Percentiles rank a stretch among this genome's conserved stretches.
Evolutionary conservation across 2,888 invertebrate species (phyloP).

Genomic region (Leptura quadrifasciata): DNA sequence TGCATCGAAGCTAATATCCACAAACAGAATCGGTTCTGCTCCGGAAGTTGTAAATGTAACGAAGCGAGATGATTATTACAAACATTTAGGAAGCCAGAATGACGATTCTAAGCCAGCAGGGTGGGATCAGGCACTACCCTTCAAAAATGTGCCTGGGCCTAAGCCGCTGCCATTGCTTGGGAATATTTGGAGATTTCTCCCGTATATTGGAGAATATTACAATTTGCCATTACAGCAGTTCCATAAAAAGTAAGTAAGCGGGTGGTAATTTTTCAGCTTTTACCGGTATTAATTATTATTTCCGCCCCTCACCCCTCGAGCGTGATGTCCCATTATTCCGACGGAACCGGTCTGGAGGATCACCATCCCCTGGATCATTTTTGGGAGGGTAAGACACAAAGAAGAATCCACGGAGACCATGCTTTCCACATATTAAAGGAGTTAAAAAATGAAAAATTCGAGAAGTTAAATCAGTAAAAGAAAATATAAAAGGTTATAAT

Average conservation of each 20-base stretch:
- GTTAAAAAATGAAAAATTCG: too few relatives aligned
- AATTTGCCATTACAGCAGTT: conserved; percentile 53
- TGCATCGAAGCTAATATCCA: conserved; percentile 2
- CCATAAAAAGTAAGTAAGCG: conserved; percentile 55
- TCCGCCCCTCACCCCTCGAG: too few relatives aligned
- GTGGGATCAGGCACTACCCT: conserved; percentile 64
- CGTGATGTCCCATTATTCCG: too few relatives aligned
- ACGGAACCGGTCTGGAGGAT: too few relatives aligned
- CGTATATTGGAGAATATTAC: conserved; percentile 61
- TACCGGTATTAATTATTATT: too few relatives aligned
- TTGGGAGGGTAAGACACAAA: too few relatives aligned
- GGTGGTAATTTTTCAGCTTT: too few relatives aligned
- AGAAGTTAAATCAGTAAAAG: too few relatives aligned
- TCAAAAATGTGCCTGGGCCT: conserved; percentile 63
- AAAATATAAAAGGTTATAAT: too few relatives aligned
- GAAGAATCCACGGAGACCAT: too few relatives aligned
- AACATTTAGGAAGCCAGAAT: conserved; percentile 29
- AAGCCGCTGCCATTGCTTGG: conserved; percentile 66
- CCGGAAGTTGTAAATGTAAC: conserved; percentile 3
- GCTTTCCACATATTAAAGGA: too few relatives aligned
- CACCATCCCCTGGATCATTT: too few relatives aligned
- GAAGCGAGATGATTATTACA: conserved; percentile 37
- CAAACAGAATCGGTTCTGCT: not conserved
- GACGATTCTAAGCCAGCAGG: conserved; percentile 58
- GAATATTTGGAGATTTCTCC: conserved; percentile 65